These are phyloP conservation scores for Megalops atlanticus DNA, from an alignment of 2,113 vertebrate species.

Conservation along the genomic window DNA sequence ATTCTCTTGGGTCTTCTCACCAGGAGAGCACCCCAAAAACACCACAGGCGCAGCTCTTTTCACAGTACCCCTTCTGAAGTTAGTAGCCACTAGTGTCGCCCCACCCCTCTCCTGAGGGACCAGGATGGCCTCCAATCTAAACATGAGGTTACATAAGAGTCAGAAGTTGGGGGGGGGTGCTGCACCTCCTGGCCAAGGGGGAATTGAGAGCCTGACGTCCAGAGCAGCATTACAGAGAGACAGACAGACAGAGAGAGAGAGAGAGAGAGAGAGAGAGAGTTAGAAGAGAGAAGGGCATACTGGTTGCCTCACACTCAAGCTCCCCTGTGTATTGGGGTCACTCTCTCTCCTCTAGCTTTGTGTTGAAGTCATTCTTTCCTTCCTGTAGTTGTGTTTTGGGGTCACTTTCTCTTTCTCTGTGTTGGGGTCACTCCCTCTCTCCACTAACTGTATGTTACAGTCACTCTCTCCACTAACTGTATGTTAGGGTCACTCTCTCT, in stretches of 20 bases:
- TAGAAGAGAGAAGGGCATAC: neutral
- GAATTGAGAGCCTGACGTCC: conserved; percentile 28
- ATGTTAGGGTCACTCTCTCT: too few species aligned
- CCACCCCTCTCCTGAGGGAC: neutral
- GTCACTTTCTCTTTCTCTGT: too few species aligned
- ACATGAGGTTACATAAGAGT: conserved; percentile 37
- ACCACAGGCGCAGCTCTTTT: neutral
- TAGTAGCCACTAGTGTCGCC: too few species aligned
- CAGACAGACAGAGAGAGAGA: neutral
- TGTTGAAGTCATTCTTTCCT: too few species aligned
- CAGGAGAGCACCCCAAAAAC: neutral
- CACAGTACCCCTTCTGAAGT: too few species aligned
- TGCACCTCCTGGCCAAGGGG: conserved; percentile 30
- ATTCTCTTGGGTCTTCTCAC: neutral
- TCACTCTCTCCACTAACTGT: too few species aligned
- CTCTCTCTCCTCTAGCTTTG: too few species aligned
- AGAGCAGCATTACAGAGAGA: neutral
- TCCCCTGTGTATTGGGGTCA: too few species aligned
- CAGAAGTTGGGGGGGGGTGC: conserved; percentile 18
- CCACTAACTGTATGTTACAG: too few species aligned
- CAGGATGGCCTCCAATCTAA: conserved; percentile 36
- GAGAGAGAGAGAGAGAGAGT: neutral
- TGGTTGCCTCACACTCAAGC: neutral
- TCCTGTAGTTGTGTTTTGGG: too few species aligned
- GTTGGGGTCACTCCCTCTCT: too few species aligned